phyloP scores from a whole-genome alignment of 2,113 vertebrate genomes.

The Phylloscopus trochiloides region DNA sequence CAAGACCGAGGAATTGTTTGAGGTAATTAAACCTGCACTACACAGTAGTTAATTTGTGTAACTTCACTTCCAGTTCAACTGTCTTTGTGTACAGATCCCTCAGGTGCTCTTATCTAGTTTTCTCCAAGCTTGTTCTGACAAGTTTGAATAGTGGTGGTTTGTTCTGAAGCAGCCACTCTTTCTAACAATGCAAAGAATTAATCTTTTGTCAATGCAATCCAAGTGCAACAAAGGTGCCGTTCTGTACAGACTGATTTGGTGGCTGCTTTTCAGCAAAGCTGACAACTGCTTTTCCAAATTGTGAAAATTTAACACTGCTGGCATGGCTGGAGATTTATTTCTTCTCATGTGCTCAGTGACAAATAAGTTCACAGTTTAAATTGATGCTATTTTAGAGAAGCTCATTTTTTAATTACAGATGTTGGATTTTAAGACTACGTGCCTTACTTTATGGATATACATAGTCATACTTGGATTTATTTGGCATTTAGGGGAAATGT shows the following conservation, averaged over 20 bases:
- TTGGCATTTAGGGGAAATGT: background rate
- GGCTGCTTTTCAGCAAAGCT: constrained; percentile 52
- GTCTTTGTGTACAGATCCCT: constrained; percentile 21
- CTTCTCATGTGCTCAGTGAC: background rate
- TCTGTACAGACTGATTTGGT: background rate
- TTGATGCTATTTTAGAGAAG: constrained; percentile 31
- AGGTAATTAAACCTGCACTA: constrained; percentile 23
- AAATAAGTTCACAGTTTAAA: constrained; percentile 20
- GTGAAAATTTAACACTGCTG: constrained; percentile 29
- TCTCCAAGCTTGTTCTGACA: constrained; percentile 48
- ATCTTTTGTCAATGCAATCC: constrained; percentile 54
- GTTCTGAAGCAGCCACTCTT: constrained; percentile 51
- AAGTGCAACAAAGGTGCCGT: background rate
- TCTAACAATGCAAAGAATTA: constrained; percentile 59
- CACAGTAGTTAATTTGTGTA: background rate
- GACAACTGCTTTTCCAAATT: constrained; percentile 54
- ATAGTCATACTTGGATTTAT: background rate
- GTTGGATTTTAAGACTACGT: background rate
- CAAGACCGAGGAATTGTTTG: background rate
- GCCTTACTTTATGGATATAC: background rate
- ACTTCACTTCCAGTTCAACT: constrained; percentile 51
- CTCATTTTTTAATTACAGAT: constrained; percentile 10
- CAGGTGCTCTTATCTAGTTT: constrained; percentile 52
- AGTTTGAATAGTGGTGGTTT: constrained; percentile 57
- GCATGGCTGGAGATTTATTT: background rate